Evolutionary conservation across 2,888 invertebrate species (phyloP), one percentile per base, ranked within the genome.

Genomic region (Ametastegia equiseti): DNA sequence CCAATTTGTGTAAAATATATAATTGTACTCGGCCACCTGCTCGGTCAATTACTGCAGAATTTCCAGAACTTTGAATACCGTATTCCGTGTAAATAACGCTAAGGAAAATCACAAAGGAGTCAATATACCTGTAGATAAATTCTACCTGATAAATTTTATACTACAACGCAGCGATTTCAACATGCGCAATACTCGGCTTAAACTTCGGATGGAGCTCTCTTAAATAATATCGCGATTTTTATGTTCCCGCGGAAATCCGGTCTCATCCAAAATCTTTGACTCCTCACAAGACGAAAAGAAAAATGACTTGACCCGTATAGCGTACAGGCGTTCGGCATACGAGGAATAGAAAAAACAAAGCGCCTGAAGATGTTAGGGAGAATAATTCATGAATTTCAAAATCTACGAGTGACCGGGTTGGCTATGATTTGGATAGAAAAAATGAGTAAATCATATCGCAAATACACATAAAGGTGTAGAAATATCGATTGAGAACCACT

Each of bases 401-500:
- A 47, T 27, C 71, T 23, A 23, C 15, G 42, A 27, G n/a, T 7
- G 0, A 71, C 45, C 3, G 42, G 7, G n/a, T 13, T 15, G 4
- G 27, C 45, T 9, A 27, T n/a, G 11, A 19, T 19, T 13, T 30
- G 30, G 27, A 27, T n/a, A 47, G n/a, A 27, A 15, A 42, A 42
- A 71, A 19, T n/a, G 19, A 47, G 27, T 13, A 36, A 54, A 50
- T 50, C 13, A 54, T 36, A 39, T 60, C 42, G 60, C 63, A 60
- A 60, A 42, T 60, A 54, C 13, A 67, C 23, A 63, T 19, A 23
- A 36, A 63, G 63, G 78, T 42, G 78, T 78, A 45, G 60, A 42
- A 42, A 78, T 78, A 78, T 60, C 88, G 91, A 89, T 89, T 91
- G 91, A 91, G 91, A 91, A 91, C 91, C 91, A 90, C 91, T 91